phyloP scores from a whole-genome alignment of 2,797 vertebrate genomes.

The Lagodon rhomboides region DNA sequence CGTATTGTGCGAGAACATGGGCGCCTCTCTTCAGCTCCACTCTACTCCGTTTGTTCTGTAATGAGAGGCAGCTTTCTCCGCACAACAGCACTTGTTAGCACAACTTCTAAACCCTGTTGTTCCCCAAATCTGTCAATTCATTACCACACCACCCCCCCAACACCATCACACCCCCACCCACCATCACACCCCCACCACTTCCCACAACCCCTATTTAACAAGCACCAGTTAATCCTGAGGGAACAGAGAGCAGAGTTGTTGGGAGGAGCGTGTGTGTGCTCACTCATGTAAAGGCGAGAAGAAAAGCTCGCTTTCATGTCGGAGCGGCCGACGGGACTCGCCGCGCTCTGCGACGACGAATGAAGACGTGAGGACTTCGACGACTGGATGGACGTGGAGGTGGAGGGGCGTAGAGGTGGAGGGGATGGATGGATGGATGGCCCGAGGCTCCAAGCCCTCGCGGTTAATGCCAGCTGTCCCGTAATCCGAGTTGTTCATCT shows the following conservation, averaged over 20 bases:
- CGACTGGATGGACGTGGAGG: background rate
- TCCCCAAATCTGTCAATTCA: conserved; percentile 74
- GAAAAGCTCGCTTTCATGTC: conserved; percentile 64
- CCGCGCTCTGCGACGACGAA: conserved; percentile 30
- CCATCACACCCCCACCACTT: conserved; percentile 46
- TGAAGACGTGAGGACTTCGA: conserved; percentile 31
- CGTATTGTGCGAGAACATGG: conserved; percentile 48
- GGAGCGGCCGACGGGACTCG: conserved; percentile 38
- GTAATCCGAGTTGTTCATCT: conserved; percentile 28
- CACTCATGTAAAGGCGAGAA: conserved; percentile 35
- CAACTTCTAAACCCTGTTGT: conserved; percentile 84
- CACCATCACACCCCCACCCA: conserved; percentile 1
- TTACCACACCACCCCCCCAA: conserved; percentile 43
- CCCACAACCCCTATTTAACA: conserved; percentile 71
- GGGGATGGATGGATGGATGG: background rate
- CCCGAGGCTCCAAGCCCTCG: conserved; percentile 22
- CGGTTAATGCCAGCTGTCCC: conserved; percentile 46
- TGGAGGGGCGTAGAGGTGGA: background rate
- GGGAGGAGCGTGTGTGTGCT: conserved; percentile 45
- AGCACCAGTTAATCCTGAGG: conserved; percentile 77
- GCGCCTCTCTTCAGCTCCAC: conserved; percentile 57
- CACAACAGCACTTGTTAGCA: conserved; percentile 77
- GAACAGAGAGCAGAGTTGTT: conserved; percentile 60
- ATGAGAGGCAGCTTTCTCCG: conserved; percentile 60
- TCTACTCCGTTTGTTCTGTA: conserved; percentile 41